Conservation (phyloP, 92 coral and sea anemone genomes). For the Porites rus region DNA sequence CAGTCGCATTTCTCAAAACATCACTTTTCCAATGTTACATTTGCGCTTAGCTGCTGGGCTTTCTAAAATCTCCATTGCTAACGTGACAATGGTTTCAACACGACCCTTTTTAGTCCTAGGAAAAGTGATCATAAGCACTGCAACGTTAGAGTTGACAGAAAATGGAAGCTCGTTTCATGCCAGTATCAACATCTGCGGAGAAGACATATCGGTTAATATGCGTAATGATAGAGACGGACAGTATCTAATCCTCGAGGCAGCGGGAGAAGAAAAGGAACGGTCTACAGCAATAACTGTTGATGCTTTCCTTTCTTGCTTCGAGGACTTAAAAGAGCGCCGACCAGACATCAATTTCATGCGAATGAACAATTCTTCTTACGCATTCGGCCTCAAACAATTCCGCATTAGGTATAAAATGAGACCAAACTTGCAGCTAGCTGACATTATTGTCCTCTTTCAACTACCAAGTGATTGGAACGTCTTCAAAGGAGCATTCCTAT, state of each 20-base stretch:
- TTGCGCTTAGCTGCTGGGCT: background rate
- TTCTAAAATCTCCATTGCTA: slow-evolving; percentile 9
- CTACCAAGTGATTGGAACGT: slow-evolving; percentile 48
- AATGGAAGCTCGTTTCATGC: background rate
- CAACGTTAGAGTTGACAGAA: slow-evolving; percentile 4
- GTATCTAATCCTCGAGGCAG: background rate
- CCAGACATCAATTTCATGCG: slow-evolving; percentile 10
- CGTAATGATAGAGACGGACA: background rate
- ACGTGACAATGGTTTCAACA: background rate
- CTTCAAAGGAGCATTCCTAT: slow-evolving; percentile 23
- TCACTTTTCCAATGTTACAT: background rate
- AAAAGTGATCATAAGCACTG: background rate
- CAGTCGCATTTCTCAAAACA: background rate
- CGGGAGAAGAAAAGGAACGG: background rate
- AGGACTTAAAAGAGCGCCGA: background rate
- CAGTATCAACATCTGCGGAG: background rate
- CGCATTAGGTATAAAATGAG: slow-evolving; percentile 32
- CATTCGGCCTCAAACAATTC: slow-evolving; percentile 22
- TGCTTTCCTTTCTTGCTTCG: slow-evolving; percentile 1
- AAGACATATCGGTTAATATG: background rate
- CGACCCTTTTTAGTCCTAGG: background rate
- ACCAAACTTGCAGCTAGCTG: slow-evolving; percentile 8
- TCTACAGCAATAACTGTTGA: background rate
- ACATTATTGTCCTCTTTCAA: slow-evolving; percentile 18
- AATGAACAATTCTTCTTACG: background rate